Percentiles rank a stretch among this genome's conserved stretches.
phyloP scores from a whole-genome alignment of 2,797 vertebrate genomes.

The Sparidentex hasta region DNA sequence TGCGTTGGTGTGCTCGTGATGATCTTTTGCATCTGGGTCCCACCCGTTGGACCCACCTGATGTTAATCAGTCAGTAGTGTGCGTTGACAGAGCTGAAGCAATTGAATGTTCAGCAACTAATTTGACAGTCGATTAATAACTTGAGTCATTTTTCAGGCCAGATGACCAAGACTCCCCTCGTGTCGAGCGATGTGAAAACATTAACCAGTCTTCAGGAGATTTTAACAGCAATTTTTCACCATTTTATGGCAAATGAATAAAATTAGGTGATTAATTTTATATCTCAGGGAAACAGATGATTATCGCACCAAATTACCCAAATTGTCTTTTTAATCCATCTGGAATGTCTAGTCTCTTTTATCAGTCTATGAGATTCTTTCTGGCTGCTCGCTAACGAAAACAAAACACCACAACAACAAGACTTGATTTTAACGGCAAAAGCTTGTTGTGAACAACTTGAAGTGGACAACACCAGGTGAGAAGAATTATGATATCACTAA shows the following conservation, averaged over 20 bases:
- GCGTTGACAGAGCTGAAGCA: not conserved
- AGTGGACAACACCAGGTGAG: not conserved
- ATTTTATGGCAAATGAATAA: no score
- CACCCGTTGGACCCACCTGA: not conserved
- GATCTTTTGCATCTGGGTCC: not conserved
- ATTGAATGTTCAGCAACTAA: not conserved
- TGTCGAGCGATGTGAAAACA: no score
- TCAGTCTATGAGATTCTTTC: not conserved
- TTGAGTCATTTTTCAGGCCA: no score
- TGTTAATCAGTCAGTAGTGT: not conserved
- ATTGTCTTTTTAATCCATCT: not conserved
- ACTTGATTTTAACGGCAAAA: not conserved
- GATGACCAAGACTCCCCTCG: no score
- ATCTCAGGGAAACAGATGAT: no score
- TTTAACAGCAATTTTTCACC: no score
- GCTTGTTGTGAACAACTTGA: not conserved
- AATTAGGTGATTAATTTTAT: no score
- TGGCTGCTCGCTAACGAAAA: not conserved
- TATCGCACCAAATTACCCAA: no score
- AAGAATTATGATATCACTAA: not conserved
- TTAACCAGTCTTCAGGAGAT: no score
- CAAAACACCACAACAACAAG: not conserved
- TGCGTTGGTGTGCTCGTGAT: not conserved
- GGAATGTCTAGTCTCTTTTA: not conserved
- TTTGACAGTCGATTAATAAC: no score